Evolutionary conservation across 2,888 invertebrate species (phyloP), one percentile per base, ranked within the genome.

Genomic region (Tetragonisca angustula): DNA sequence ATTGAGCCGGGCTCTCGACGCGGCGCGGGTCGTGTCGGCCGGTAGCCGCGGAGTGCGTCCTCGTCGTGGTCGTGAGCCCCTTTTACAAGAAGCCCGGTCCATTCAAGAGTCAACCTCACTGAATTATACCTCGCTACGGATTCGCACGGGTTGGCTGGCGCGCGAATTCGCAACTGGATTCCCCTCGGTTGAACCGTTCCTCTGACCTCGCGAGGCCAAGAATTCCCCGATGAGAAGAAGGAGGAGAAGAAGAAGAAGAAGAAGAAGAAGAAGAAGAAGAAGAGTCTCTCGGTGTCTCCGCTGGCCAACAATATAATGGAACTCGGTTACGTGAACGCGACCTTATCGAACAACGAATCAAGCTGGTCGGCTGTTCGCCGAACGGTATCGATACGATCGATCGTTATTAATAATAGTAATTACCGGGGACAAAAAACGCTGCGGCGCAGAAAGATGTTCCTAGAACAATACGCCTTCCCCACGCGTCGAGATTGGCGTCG

Each of bases 41-140:
- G 65, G 67, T 65, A 54, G 71, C 27, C 56, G 80, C 69, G 75
- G 75, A 64, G 32, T n/a, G 78, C 68, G 76, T 54, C 72, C 69
- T 62, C 65, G 65, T 77, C 82, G 78, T 81, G 82, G 73, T 86
- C 81, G 84, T 74, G 69, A 75, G 76, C 75, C 43, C 77, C 79
- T 87, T 71, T 76, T 89, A 89, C 89, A 89, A 87, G 87, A 84
- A 80, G 87, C 81, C 79, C 71, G 89, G 77, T 75, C 91, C 91
- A 91, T 91, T 91, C 91, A 91, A 91, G 91, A 91, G 91, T 91
- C 91, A 91, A 85, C 72, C 81, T 78, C 76, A 69, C 86, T 91
- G 91, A 91, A 91, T 91, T 91, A 91, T 91, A 90, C 84, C 85
- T 77, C 79, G 81, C 87, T 79, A 82, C 79, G 84, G 84, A 90